These are phyloP conservation scores for Hipparchia sbordonii DNA, from an alignment of 2,888 invertebrate species.

Conservation along the genomic window DNA sequence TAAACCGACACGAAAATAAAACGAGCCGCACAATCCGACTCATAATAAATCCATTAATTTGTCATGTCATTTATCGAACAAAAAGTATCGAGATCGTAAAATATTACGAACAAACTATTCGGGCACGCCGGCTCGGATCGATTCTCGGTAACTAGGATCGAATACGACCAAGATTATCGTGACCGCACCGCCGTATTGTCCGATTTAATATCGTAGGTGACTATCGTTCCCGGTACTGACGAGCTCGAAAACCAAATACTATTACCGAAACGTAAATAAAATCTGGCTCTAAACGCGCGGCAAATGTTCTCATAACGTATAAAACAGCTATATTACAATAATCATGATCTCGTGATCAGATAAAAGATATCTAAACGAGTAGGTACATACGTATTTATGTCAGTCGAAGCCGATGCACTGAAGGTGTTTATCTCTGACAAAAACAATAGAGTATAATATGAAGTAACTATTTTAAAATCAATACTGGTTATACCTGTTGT, in stretches of 20 bases:
- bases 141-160: slow-evolving; percentile 72
- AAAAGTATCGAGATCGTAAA: slow-evolving; percentile 63
- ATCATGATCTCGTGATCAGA: slow-evolving; percentile 34
- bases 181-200: slow-evolving; percentile 69
- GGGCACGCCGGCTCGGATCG: slow-evolving; percentile 53
- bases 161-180: slow-evolving; percentile 71
- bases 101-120: slow-evolving; percentile 59
- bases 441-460: slow-evolving; percentile 21
- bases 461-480: slow-evolving; percentile 30
- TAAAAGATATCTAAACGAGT: slow-evolving; percentile 32
- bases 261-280: slow-evolving; percentile 18
- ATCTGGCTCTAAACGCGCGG: slow-evolving; percentile 15
- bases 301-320: slow-evolving; percentile 30
- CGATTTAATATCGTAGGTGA: slow-evolving; percentile 72
- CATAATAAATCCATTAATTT: slow-evolving; percentile 83
- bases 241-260: slow-evolving; percentile 46
- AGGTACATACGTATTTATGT: slow-evolving; percentile 27
- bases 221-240: slow-evolving; percentile 58
- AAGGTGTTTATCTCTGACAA: slow-evolving; percentile 29
- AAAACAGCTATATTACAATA: slow-evolving; percentile 34
- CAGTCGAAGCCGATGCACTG: slow-evolving; percentile 30
- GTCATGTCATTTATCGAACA: slow-evolving; percentile 80
- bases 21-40: slow-evolving; percentile 70
- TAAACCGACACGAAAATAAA: slow-evolving; percentile 74
- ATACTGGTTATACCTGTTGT: slow-evolving; percentile 40